Evolutionary conservation across 2,797 vertebrate genomes (phyloP).

Genomic region (Odontamblyopus lacepedii): DNA sequence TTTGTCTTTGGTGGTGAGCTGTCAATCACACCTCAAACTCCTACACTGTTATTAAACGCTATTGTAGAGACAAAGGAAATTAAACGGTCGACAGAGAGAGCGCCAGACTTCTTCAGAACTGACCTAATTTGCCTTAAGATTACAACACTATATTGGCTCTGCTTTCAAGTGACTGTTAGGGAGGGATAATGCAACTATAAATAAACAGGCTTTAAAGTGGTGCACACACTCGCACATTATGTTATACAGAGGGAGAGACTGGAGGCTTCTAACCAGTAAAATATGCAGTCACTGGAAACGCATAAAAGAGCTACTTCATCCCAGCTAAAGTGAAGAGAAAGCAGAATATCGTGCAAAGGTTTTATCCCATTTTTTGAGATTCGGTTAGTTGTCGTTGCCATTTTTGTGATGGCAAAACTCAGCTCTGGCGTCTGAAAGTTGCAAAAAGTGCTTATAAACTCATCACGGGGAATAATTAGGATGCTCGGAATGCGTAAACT

Average conservation of each 20-base stretch:
- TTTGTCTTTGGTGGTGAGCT: not conserved
- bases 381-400: no score
- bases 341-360: not conserved
- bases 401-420: no score
- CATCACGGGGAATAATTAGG: no score
- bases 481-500: no score
- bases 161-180: constrained; percentile 1
- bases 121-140: constrained; percentile 7
- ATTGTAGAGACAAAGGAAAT: not conserved
- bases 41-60: not conserved
- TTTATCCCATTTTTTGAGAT: not conserved
- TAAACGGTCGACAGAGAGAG: not conserved
- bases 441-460: no score
- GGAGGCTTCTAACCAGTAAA: not conserved
- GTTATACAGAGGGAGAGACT: constrained; percentile 4
- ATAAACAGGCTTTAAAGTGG: not conserved
- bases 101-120: not conserved
- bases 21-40: not conserved
- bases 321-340: constrained; percentile 6
- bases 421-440: no score
- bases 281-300: constrained; percentile 31
- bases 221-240: constrained; percentile 1
- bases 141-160: not conserved
- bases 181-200: constrained; percentile 8
- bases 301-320: constrained; percentile 27